Percentiles rank a stretch among this genome's conserved stretches.
phyloP scores from a whole-genome alignment of 1,140 invertebrate genomes.

The Coelopa frigida region DNA sequence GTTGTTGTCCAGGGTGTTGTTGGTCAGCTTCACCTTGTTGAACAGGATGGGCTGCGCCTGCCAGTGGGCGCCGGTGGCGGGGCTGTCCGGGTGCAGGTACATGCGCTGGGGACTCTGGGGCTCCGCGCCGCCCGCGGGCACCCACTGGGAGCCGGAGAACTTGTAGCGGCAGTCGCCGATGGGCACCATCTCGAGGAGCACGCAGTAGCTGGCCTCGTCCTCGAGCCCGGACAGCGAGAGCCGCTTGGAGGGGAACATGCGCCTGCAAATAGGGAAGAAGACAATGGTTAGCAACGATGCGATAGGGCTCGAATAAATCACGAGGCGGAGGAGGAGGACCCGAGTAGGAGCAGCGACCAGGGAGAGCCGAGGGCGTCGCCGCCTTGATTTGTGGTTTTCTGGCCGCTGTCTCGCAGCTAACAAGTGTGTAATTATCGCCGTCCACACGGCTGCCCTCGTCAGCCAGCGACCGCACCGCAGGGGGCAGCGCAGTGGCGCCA shows the following conservation, averaged over 20 bases:
- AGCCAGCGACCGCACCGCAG: slow-evolving; percentile 10
- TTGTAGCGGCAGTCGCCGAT: slow-evolving; percentile 60
- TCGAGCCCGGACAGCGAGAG: slow-evolving; percentile 65
- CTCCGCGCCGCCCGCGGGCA: slow-evolving; percentile 76
- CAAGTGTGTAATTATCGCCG: slow-evolving; percentile 41
- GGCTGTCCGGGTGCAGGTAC: slow-evolving; percentile 81
- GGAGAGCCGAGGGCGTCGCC: slow-evolving; percentile 26
- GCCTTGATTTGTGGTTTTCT: slow-evolving; percentile 33
- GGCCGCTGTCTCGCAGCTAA: too few relatives aligned
- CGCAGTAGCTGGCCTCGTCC: slow-evolving; percentile 66
- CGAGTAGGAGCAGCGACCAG: too few relatives aligned
- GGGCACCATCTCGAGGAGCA: slow-evolving; percentile 70
- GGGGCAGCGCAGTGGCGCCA: slow-evolving; percentile 23
- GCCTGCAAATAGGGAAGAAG: slow-evolving; percentile 52
- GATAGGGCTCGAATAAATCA: slow-evolving; percentile 1
- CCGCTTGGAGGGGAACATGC: slow-evolving; percentile 79
- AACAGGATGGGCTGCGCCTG: slow-evolving; percentile 76
- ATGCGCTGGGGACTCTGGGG: slow-evolving; percentile 67
- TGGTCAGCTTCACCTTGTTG: slow-evolving; percentile 82
- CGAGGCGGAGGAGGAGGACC: slow-evolving; percentile 2
- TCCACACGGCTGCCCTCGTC: slow-evolving; percentile 5
- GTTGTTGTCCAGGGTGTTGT: slow-evolving; percentile 73
- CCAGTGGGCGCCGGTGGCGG: slow-evolving; percentile 78
- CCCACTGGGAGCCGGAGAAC: slow-evolving; percentile 66
- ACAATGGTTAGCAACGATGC: background rate